A percentile compares a stretch with the other conserved stretches of the same genome.
Evolutionary conservation across 2,888 invertebrate genomes (phyloP).

Genomic region (Lysandra bellargus): DNA sequence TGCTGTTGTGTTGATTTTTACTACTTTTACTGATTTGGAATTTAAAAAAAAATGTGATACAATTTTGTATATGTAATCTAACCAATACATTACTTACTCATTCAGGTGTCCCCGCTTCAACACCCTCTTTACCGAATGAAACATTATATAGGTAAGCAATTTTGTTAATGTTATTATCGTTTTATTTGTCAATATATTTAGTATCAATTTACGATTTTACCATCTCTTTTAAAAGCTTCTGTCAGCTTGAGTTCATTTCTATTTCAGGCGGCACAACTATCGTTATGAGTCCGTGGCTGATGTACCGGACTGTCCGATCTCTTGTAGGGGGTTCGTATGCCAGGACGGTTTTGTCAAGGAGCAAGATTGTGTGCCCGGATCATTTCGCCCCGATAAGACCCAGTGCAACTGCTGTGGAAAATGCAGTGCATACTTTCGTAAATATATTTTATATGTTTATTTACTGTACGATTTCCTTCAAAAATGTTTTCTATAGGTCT

Average conservation of each 20-base stretch:
- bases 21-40: no score
- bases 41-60: no score
- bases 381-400: constrained; percentile 63
- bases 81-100: neutral
- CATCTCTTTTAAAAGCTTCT: neutral
- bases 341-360: constrained; percentile 50
- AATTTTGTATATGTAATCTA: neutral
- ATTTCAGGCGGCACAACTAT: constrained; percentile 55
- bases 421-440: constrained; percentile 66
- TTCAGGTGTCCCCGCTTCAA: constrained; percentile 63
- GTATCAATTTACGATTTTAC: no score
- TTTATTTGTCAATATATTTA: no score
- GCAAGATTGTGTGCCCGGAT: constrained; percentile 54
- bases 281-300: constrained; percentile 57
- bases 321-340: constrained; percentile 63
- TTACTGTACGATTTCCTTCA: neutral
- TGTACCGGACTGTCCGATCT: constrained; percentile 57
- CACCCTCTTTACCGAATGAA: constrained; percentile 59
- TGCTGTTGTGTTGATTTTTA: no score
- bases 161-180: neutral
- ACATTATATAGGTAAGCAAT: constrained; percentile 56
- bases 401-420: constrained; percentile 69
- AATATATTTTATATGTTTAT: constrained; percentile 42
- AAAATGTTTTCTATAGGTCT: neutral
- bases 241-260: neutral